Evolutionary conservation across 2,888 invertebrate genomes (phyloP).

Genomic region (Nemoura dubitans): DNA sequence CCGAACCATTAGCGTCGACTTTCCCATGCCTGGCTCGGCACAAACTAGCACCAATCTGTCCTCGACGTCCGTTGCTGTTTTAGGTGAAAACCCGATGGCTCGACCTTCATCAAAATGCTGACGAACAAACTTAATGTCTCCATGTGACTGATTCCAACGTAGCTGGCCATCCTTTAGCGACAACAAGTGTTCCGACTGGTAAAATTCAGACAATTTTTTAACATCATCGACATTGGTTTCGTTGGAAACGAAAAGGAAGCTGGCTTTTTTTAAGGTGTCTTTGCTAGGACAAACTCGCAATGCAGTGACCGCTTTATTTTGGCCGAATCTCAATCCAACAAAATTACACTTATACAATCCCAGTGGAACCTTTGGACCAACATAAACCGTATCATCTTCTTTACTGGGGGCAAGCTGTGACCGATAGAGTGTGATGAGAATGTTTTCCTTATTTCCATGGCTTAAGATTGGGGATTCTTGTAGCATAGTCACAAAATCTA

Average conservation of each 20-base stretch:
- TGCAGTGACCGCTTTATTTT: background rate
- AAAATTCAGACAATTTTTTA: background rate
- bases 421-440: background rate
- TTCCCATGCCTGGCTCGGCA: conserved; percentile 28
- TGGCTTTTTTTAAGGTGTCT: background rate
- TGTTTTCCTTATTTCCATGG: background rate
- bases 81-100: background rate
- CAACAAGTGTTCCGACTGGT: background rate
- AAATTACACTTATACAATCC: background rate
- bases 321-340: background rate
- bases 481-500: background rate
- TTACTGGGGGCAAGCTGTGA: background rate
- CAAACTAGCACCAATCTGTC: background rate
- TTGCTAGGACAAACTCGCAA: background rate
- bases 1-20: background rate
- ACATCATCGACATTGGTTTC: background rate
- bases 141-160: background rate
- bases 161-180: background rate
- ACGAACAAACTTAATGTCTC: background rate
- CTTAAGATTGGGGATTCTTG: background rate
- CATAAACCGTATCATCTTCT: background rate
- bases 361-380: background rate
- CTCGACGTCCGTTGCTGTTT: background rate
- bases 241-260: background rate
- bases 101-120: background rate